Conservation (phyloP, 2,113 vertebrate species). For the Callaeas wilsoni region DNA sequence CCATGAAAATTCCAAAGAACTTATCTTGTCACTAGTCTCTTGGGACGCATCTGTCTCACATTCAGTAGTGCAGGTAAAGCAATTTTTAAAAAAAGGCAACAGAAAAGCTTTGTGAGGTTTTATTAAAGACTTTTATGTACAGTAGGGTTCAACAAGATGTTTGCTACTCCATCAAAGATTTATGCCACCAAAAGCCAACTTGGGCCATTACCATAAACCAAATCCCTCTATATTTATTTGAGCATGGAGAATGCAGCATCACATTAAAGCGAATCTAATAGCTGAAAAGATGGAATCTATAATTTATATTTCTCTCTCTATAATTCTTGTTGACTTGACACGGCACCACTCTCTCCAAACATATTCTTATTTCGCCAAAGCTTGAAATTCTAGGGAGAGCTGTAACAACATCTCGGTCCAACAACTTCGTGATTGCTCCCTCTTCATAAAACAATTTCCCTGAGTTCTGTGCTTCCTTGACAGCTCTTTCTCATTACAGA, state of each 20-base stretch:
- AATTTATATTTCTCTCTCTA: not conserved
- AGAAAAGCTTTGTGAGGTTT: not conserved
- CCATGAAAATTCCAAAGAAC: not conserved
- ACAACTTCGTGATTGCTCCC: not conserved
- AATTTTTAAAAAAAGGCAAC: not conserved
- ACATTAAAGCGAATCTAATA: not conserved
- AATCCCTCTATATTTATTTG: not conserved
- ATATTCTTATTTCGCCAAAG: not conserved
- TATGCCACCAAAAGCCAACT: not conserved
- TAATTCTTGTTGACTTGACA: constrained; percentile 41
- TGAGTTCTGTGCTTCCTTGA: not conserved
- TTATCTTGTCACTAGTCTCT: not conserved
- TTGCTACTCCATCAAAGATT: not conserved
- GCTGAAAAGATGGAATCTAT: not conserved
- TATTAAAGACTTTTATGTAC: not conserved
- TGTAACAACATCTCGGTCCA: not conserved
- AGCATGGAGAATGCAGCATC: not conserved
- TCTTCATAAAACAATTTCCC: not conserved
- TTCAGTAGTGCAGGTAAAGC: not conserved
- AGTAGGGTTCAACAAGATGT: not conserved
- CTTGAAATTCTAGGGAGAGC: constrained; percentile 16
- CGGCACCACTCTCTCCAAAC: not conserved
- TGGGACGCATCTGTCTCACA: not conserved
- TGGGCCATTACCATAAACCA: not conserved
- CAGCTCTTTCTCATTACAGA: constrained; percentile 33